A percentile compares a stretch with the other conserved stretches of the same genome.
Conservation (phyloP, 2,797 vertebrate genomes). For the Acrossocheilus fasciatus region DNA sequence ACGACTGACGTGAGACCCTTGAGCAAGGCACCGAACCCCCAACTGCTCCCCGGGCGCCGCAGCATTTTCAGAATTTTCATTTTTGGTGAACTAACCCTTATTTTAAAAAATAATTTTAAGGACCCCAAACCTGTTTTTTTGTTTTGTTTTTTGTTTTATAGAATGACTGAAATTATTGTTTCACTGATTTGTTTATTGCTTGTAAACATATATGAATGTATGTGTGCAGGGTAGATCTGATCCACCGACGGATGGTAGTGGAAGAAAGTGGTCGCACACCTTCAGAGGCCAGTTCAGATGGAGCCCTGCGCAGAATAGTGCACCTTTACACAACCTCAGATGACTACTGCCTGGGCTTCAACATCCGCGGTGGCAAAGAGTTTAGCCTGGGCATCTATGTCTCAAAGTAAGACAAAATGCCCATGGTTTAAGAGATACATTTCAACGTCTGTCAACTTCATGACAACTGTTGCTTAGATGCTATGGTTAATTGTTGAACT, state of each 20-base stretch:
- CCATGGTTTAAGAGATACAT: neutral
- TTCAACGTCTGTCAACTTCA: neutral
- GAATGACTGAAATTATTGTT: conserved; percentile 20
- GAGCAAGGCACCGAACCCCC: too few relatives aligned
- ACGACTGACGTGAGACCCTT: too few relatives aligned
- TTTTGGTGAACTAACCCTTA: too few relatives aligned
- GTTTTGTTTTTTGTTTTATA: neutral
- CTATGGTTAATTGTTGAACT: neutral
- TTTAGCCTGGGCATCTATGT: conserved; percentile 98
- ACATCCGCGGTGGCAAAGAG: conserved; percentile 96
- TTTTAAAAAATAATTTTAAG: neutral
- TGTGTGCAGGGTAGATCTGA: conserved; percentile 90
- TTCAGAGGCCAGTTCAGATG: conserved; percentile 84
- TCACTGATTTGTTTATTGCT: conserved; percentile 8
- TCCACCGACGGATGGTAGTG: conserved; percentile 91
- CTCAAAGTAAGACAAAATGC: conserved; percentile 85
- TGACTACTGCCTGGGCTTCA: conserved; percentile 96
- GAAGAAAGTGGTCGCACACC: conserved; percentile 85
- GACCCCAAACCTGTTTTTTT: neutral
- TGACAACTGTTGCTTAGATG: neutral
- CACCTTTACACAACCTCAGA: conserved; percentile 97
- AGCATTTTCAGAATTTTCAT: too few relatives aligned
- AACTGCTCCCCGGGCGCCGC: too few relatives aligned
- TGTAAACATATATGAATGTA: neutral
- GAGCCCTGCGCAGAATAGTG: conserved; percentile 85